These are phyloP conservation scores for Scaptomyza hsui DNA, from an alignment of 1,140 invertebrate species.

Conservation along the genomic window DNA sequence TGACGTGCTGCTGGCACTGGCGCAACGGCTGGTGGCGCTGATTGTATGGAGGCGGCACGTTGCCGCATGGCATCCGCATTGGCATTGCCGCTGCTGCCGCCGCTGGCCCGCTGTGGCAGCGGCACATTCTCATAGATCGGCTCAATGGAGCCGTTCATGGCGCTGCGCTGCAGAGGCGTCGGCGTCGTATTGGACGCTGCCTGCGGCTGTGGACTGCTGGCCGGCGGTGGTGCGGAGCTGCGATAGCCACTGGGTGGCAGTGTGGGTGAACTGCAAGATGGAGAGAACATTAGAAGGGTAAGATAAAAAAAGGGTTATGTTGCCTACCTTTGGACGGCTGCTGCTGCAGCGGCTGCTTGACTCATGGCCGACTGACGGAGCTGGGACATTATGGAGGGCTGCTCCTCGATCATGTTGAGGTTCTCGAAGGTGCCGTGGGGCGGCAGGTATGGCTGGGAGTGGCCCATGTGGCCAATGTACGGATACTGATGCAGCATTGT, in stretches of 20 bases:
- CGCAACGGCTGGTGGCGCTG: conserved; percentile 86
- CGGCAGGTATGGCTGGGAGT: conserved; percentile 85
- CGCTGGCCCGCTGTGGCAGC: conserved; percentile 85
- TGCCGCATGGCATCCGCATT: conserved; percentile 84
- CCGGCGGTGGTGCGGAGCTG: conserved; percentile 62
- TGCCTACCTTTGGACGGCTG: conserved; percentile 61
- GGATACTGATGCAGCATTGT: conserved; percentile 80
- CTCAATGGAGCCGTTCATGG: conserved; percentile 84
- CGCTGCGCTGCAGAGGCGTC: conserved; percentile 64
- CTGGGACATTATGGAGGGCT: conserved; percentile 84
- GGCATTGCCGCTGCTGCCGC: conserved; percentile 42
- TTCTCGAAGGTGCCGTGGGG: conserved; percentile 90
- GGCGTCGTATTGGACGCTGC: conserved; percentile 50
- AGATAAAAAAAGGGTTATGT: too few species aligned
- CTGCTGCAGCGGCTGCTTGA: conserved; percentile 60
- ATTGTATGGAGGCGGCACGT: conserved; percentile 88
- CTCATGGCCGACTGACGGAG: conserved; percentile 75
- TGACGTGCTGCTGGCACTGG: conserved; percentile 51
- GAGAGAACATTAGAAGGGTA: neutral
- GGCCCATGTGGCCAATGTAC: conserved; percentile 82
- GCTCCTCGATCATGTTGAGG: conserved; percentile 85
- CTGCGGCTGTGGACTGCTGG: conserved; percentile 65
- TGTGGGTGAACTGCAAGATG: conserved; percentile 57
- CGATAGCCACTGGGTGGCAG: conserved; percentile 73
- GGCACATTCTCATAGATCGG: conserved; percentile 93